phyloP scores from a whole-genome alignment of 2,888 invertebrate genomes.

The Cremastinae sp. region DNA sequence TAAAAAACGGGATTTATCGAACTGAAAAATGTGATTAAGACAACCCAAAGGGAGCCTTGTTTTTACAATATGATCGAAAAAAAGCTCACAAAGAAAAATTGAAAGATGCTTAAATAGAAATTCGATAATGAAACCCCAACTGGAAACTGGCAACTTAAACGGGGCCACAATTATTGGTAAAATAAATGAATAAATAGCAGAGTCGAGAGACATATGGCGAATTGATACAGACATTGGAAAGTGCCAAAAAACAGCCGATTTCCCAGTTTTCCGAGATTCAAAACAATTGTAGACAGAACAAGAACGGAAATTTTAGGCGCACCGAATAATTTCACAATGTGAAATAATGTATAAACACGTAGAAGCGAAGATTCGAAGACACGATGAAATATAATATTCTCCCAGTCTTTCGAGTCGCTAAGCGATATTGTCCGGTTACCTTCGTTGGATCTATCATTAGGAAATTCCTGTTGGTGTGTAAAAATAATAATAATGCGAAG shows the following conservation, averaged over 20 bases:
- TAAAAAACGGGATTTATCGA: constrained; percentile 1
- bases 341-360: too few species aligned
- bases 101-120: not conserved
- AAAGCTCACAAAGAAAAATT: constrained; percentile 1
- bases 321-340: too few species aligned
- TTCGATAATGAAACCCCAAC: not conserved
- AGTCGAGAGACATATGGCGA: not conserved
- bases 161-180: not conserved
- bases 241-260: constrained; percentile 39
- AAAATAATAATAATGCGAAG: too few species aligned
- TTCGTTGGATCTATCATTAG: too few species aligned
- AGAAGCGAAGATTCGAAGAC: too few species aligned
- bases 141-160: not conserved
- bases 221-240: constrained; percentile 5
- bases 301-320: too few species aligned
- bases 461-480: too few species aligned
- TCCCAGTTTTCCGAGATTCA: not conserved
- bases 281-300: not conserved
- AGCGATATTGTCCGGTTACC: too few species aligned
- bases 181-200: not conserved
- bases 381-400: too few species aligned
- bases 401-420: too few species aligned
- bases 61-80: not conserved
- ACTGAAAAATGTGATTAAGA: not conserved
- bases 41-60: not conserved